Evolutionary conservation across 2,113 vertebrate species (phyloP), one percentile per base, ranked within the genome.

Genomic region (Emydocephalus ijimae): DNA sequence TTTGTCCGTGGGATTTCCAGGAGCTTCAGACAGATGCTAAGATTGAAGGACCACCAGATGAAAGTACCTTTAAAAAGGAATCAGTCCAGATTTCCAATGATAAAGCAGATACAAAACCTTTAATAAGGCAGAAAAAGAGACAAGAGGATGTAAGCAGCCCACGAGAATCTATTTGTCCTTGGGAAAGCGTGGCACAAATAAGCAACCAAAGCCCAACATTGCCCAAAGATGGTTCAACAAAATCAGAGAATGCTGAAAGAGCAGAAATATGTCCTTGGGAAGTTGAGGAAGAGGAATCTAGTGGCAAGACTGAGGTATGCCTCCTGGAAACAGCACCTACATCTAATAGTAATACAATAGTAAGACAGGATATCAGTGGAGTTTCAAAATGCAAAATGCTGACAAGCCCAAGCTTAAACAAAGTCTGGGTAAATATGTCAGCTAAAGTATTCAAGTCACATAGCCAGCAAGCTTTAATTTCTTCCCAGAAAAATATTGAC

Each of bases 1-100:
- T 96, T 20, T 98, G 95, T 45, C 96, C 92, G 0, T 97, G 97
- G 97, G 97, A 97, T 69, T 2, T 18, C 34, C 94, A 92, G 87
- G 96, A 95, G 1, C 4, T 43, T 0, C 50, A 95, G 34, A 39
- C 95, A 48, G 96, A 89, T 29, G 89, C 91, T 0, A 97, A 95
- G 95, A 89, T 88, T 26, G 96, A 98, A n/a, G 29, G 50, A 4
- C 74, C 59, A 90, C 23, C 54, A 4, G 12, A 69, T 2, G n/a
- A 64, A 94, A 89, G 34, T 23, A 14, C 59, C 15, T 34, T 57
- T n/a, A 94, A n/a, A 43, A 61, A 61, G 20, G 87, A 90, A 7
- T 52, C n/a, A 54, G 85, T 54, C 8, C 59, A 24, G 18, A 11
- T 0, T 39, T 39, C 64, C 45, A 20, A 9, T 9, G 45, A 59